Percentiles rank a stretch among this genome's conserved stretches.
Conservation (phyloP, 2,888 invertebrate genomes). For the Auanema freiburgensis region DNA sequence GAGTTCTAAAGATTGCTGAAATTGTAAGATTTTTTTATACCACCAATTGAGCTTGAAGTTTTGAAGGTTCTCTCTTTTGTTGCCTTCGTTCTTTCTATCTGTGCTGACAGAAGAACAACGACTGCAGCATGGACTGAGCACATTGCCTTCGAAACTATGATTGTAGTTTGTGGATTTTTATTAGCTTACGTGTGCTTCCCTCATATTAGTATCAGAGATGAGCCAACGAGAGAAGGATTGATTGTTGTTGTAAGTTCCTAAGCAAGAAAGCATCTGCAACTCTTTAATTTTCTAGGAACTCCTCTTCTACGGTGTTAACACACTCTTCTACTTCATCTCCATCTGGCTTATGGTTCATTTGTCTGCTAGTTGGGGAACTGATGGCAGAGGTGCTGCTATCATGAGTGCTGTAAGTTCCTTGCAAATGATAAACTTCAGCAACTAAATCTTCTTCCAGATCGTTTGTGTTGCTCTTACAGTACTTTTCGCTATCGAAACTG, state of each 20-base stretch:
- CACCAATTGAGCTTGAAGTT: not conserved
- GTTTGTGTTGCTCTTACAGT: constrained; percentile 60
- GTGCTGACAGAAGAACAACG: constrained; percentile 59
- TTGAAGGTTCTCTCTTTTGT: constrained; percentile 72
- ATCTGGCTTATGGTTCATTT: constrained; percentile 64
- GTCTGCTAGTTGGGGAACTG: constrained; percentile 59
- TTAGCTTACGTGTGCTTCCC: constrained; percentile 63
- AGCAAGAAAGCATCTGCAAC: not conserved
- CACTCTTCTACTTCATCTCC: constrained; percentile 61
- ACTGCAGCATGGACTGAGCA: constrained; percentile 63
- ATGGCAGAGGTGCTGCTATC: constrained; percentile 61
- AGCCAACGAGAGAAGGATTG: constrained; percentile 58
- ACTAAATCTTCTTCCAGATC: constrained; percentile 43
- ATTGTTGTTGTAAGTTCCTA: constrained; percentile 54
- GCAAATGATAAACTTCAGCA: not conserved
- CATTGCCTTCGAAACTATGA: constrained; percentile 58
- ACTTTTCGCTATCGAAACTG: constrained; percentile 59
- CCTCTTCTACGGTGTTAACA: constrained; percentile 62
- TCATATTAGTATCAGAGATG: constrained; percentile 59
- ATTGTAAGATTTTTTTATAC: constrained; percentile 64
- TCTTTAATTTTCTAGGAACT: constrained; percentile 49
- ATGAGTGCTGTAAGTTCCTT: constrained; percentile 53
- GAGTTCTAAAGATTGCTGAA: constrained; percentile 60
- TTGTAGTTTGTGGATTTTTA: constrained; percentile 51
- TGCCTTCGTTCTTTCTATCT: constrained; percentile 61